These are phyloP conservation scores for Drosophila ironensis DNA, from an alignment of 1,140 invertebrate genomes.

Conservation along the genomic window DNA sequence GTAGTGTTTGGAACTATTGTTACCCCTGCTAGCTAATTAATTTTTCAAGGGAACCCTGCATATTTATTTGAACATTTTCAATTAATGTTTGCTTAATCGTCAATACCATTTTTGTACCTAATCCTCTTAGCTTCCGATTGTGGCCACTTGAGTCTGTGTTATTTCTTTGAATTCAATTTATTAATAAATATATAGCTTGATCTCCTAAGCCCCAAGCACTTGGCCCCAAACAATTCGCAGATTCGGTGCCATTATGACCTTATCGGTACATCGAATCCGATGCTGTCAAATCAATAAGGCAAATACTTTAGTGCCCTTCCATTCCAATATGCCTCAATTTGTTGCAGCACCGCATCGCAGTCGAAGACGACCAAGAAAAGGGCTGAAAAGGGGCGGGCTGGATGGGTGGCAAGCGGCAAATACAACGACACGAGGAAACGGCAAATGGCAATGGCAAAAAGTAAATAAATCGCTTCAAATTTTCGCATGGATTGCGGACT, in stretches of 20 bases:
- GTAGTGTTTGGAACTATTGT: too few relatives aligned
- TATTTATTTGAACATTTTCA: too few relatives aligned
- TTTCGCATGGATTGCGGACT: conserved; percentile 71
- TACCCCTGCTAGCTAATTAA: too few relatives aligned
- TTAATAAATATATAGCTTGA: not conserved
- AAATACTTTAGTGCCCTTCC: conserved; percentile 50
- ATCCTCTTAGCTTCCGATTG: too few relatives aligned
- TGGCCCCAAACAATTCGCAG: conserved; percentile 27
- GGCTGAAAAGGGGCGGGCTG: not conserved
- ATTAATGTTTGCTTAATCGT: too few relatives aligned
- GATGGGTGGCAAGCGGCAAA: conserved; percentile 21
- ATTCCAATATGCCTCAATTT: conserved; percentile 68
- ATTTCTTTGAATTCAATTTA: not conserved
- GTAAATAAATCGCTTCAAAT: conserved; percentile 79
- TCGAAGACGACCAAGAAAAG: conserved; percentile 1
- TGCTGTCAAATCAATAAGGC: conserved; percentile 56
- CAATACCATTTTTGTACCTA: too few relatives aligned
- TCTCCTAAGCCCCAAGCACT: conserved; percentile 6
- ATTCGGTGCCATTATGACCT: conserved; percentile 39
- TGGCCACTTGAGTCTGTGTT: too few relatives aligned
- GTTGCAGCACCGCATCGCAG: conserved; percentile 68
- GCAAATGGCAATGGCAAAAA: conserved; percentile 73
- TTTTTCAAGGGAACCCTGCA: not conserved
- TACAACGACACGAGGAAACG: conserved; percentile 55
- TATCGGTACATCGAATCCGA: conserved; percentile 44